Evolutionary conservation across 2,113 vertebrate genomes (phyloP).

Genomic region (Alectura lathami): DNA sequence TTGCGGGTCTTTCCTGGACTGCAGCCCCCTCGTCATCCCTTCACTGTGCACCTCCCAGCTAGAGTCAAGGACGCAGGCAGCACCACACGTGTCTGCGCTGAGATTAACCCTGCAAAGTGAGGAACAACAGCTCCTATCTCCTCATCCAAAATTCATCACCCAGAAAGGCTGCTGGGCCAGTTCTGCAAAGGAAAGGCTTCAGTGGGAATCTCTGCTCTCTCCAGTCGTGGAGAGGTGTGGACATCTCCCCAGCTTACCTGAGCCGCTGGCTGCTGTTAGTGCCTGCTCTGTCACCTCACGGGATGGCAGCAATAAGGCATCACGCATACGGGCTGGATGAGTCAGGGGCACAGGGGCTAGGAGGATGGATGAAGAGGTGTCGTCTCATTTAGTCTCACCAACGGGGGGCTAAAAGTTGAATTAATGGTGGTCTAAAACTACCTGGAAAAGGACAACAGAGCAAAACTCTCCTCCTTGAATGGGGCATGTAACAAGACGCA

Average conservation of each 20-base stretch:
- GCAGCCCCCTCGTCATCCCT: slow-evolving; percentile 53
- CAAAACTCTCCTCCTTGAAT: neutral
- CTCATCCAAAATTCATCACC: neutral
- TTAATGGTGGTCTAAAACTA: neutral
- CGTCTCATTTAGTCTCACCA: neutral
- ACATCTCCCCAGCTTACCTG: accelerated
- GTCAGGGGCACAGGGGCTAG: accelerated
- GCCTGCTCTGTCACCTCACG: neutral
- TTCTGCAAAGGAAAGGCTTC: neutral
- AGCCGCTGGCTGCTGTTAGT: no score
- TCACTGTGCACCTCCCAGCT: neutral
- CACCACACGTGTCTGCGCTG: neutral
- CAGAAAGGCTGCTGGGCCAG: neutral
- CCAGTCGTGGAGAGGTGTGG: neutral
- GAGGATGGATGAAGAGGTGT: neutral
- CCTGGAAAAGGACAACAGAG: neutral
- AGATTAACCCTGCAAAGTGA: slow-evolving; percentile 3
- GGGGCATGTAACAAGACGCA: neutral
- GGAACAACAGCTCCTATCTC: neutral
- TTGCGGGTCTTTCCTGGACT: neutral
- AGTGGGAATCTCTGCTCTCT: neutral
- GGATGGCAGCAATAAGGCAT: neutral
- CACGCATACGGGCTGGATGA: accelerated
- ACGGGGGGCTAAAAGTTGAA: neutral
- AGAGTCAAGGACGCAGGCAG: neutral